Base-by-base conservation (phyloP, 1,140 invertebrate genomes). In the Cepaea nemoralis region DNA sequence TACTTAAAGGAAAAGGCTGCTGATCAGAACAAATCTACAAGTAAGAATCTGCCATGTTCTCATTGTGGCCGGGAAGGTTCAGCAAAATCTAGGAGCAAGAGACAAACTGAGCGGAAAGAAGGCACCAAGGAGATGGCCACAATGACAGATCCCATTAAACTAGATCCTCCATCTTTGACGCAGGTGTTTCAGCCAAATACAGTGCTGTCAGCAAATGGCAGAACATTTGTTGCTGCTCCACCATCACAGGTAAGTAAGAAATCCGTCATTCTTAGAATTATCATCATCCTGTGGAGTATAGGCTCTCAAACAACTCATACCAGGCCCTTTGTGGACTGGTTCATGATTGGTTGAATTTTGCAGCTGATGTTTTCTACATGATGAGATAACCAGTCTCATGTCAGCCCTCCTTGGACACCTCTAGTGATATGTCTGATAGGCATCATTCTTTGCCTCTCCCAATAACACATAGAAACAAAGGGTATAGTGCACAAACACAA, bases 201-300 rank as follows among this genome's bases (percentile, higher is more conserved):
- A 39, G 50, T 35, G 16, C 14, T 63, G 31, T n/a, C 55, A 59
- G 27, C 50, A 14, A 40, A 3, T 39, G 75, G 48, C 10, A 37
- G 75, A 77, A 77, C 75, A 3, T 77, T 59, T 45, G 55, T 77
- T 66, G 75, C 75, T 27, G 75, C 1, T 1, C 48, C 75, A 35
- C 5, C 50, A 24, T 37, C 75, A 2, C 69, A 39, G 40, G 75
- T 77, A 31, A 39, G 55, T 27, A 27, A n/a, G 33, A 71, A 6
- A 14, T 2, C 40, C 69, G 31, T 3, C 31, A 24, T 45, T 71
- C 10, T n/a, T 39, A 3, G 1, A 40, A 24, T 71, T 24, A 40
- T 5, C 69, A 71, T 3, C 50, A n/a, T n/a, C n/a, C n/a, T n/a
- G n/a, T n/a, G n/a, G n/a, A n/a, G n/a, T n/a, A n/a, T n/a, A n/a